Base-by-base conservation (phyloP, 1,140 invertebrate genomes). In the Chironomus tepperi region DNA sequence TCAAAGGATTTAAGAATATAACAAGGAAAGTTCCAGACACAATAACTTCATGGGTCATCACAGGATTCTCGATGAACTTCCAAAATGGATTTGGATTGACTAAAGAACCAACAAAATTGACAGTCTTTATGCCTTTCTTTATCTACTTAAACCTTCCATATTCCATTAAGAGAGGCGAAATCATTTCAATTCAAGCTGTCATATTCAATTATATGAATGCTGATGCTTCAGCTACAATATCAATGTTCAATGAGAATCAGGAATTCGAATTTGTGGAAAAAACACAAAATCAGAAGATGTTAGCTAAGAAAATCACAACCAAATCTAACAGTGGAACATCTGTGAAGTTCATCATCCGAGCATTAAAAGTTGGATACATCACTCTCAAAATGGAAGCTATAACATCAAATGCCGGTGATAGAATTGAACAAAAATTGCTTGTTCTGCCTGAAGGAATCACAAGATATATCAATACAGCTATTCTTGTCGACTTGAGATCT, bases 31-130 rank as follows among this genome's bases (percentile, higher is more conserved):
- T 92, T 47, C 94, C 94, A 0, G 91, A 93, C 78, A 90, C 91
- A 0, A 92, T 96, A 70, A 97, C 94, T 0, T 94, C 93, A 1
- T 98, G 96, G 95, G 86, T 93, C 16, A 86, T 98, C 0, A 93
- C 92, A 43, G 97, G 93, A 1, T 99, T 99, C 81, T 94, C 97
- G 0, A 84, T 98, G 65, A 93, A 96, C 83, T 85, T 90, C 0
- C 84, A 90, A 10, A 83, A 89, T 74, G 97, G 97, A 16, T 85
- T 99, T 0, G 95, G 94, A 2, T 84, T 98, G 3, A 89, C 93
- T 10, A 82, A 89, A 74, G 79, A 85, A 75, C 85, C 91, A 16
- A 87, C 88, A 77, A 92, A 91, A 87, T 77, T 95, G 15, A 87
- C 86, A 81, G 90, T 93, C 1, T 93, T 93, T 79, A 88, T 91